Evolutionary conservation across 2,797 vertebrate genomes (phyloP).

Genomic region (Streptopelia turtur): DNA sequence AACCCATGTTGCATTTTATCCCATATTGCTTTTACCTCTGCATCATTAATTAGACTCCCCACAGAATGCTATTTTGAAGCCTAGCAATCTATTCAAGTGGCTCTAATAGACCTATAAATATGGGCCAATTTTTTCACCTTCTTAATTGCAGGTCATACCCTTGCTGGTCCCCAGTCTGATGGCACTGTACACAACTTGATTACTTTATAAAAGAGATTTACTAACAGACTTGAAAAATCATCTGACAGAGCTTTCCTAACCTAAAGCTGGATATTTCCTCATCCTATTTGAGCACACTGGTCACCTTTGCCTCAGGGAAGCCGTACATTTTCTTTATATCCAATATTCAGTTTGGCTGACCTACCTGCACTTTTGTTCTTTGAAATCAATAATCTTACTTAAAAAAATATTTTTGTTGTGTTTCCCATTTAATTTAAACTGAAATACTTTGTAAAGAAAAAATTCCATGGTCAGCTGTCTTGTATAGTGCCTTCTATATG

Average conservation of each 20-base stretch:
- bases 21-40: slow-evolving; percentile 62
- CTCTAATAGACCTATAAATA: slow-evolving; percentile 53
- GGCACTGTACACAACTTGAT: background rate
- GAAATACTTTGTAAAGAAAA: background rate
- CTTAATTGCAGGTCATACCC: slow-evolving; percentile 14
- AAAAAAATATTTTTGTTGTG: background rate
- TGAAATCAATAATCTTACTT: background rate
- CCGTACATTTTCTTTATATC: background rate
- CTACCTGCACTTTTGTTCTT: background rate
- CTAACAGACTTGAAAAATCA: background rate
- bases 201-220: background rate
- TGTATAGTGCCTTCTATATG: background rate
- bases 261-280: background rate
- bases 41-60: slow-evolving; percentile 68
- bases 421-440: background rate
- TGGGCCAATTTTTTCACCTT: slow-evolving; percentile 44
- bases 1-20: slow-evolving; percentile 60
- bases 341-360: background rate
- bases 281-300: background rate
- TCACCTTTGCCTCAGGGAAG: background rate
- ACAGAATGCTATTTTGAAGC: slow-evolving; percentile 31
- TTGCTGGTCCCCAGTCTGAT: background rate
- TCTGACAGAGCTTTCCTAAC: background rate
- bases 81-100: slow-evolving; percentile 30
- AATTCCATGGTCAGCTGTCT: background rate